Conservation (phyloP, 2,113 vertebrate species). For the Manacus vitellinus region DNA sequence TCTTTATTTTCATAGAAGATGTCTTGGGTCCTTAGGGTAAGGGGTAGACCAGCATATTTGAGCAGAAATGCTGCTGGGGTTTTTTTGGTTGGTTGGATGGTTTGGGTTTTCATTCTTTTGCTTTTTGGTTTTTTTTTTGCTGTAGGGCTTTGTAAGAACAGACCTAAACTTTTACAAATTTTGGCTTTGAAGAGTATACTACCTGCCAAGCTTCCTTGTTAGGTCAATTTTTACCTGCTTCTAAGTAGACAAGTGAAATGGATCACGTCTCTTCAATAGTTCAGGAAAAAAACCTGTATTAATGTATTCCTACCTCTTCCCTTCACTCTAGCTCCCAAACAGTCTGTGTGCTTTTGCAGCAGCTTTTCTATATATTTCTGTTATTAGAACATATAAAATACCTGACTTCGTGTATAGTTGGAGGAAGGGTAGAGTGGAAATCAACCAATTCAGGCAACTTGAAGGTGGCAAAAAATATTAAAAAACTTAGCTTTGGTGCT, state of each 20-base stretch:
- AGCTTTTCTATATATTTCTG: neutral
- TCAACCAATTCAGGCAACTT: neutral
- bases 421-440: neutral
- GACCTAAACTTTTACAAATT: neutral
- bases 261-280: neutral
- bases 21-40: constrained; percentile 7
- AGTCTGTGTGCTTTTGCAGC: neutral
- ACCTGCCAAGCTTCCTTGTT: neutral
- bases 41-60: neutral
- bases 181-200: neutral
- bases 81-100: neutral
- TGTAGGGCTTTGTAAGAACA: neutral
- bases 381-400: neutral
- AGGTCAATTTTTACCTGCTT: neutral
- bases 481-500: neutral
- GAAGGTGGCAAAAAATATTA: neutral
- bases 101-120: neutral
- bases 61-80: neutral
- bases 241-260: neutral
- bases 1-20: constrained; percentile 4
- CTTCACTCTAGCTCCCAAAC: neutral
- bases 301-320: neutral
- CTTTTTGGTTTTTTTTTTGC: neutral
- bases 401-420: neutral
- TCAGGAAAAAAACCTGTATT: neutral